These are phyloP conservation scores for Spisula subtruncata DNA, from an alignment of 2,888 invertebrate genomes.

Conservation along the genomic window DNA sequence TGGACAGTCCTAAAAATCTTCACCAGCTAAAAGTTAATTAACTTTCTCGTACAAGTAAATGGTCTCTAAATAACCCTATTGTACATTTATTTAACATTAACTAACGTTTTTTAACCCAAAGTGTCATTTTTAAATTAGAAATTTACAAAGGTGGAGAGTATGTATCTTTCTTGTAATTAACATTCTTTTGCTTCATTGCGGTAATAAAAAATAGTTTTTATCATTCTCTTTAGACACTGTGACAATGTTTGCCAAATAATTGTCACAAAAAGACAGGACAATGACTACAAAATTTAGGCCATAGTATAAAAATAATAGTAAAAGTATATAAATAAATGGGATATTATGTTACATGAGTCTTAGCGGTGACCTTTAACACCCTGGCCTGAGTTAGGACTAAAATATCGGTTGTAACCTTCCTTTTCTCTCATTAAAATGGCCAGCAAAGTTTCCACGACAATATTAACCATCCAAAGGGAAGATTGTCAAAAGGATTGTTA, in stretches of 20 bases:
- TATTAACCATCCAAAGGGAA: too few relatives aligned
- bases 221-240: not conserved
- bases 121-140: not conserved
- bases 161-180: constrained; percentile 21
- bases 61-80: too few relatives aligned
- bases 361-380: not conserved
- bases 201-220: constrained; percentile 1
- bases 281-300: not conserved
- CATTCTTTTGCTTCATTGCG: not conserved
- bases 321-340: not conserved
- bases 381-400: not conserved
- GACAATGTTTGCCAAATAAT: constrained; percentile 13
- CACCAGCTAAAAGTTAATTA: too few relatives aligned
- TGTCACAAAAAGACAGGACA: constrained; percentile 9
- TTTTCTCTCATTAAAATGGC: too few relatives aligned
- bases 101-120: too few relatives aligned
- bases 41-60: too few relatives aligned
- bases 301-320: constrained; percentile 11
- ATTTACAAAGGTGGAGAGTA: not conserved
- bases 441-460: too few relatives aligned
- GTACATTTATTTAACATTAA: too few relatives aligned
- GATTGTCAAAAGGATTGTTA: too few relatives aligned
- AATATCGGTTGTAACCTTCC: too few relatives aligned
- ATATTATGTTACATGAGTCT: not conserved
- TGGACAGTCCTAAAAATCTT: too few relatives aligned